Conservation (phyloP, 2,113 vertebrate genomes). For the Chaetodon auriga region DNA sequence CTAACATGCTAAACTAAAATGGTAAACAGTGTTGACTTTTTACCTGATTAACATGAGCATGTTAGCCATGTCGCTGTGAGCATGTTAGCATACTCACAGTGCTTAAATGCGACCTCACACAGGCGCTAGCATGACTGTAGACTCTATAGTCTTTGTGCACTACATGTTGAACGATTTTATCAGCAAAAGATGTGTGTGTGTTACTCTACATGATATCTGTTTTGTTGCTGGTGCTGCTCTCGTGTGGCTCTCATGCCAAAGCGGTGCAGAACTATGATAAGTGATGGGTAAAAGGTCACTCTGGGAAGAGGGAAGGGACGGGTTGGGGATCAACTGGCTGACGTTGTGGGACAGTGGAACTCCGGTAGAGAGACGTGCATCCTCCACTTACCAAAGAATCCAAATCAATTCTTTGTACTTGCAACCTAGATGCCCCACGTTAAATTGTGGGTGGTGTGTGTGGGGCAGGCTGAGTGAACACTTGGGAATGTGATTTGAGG, state of each 20-base stretch:
- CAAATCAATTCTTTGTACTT: conserved; percentile 82
- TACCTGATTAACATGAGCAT: background rate
- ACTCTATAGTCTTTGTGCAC: background rate
- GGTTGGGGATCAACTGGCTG: conserved; percentile 47
- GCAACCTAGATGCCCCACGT: conserved; percentile 53
- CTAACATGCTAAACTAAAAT: background rate
- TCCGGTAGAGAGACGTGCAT: conserved; percentile 70
- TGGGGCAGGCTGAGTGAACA: background rate
- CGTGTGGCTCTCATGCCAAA: conserved; percentile 63
- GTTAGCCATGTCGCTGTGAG: too few species aligned
- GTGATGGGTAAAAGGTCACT: conserved; percentile 40
- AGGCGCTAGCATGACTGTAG: background rate
- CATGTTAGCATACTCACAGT: background rate
- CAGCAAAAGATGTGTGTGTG: background rate
- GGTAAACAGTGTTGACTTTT: background rate
- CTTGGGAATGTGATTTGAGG: conserved; percentile 25
- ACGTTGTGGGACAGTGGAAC: conserved; percentile 69
- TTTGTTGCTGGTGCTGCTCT: conserved; percentile 55
- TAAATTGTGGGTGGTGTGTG: conserved; percentile 6
- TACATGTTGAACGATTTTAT: background rate
- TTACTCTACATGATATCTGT: background rate
- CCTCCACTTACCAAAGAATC: conserved; percentile 87
- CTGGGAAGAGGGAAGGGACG: conserved; percentile 24
- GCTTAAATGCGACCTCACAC: background rate
- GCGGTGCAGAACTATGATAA: conserved; percentile 59